Conservation (phyloP, 2,797 vertebrate species). For the Clarias fuscus region DNA sequence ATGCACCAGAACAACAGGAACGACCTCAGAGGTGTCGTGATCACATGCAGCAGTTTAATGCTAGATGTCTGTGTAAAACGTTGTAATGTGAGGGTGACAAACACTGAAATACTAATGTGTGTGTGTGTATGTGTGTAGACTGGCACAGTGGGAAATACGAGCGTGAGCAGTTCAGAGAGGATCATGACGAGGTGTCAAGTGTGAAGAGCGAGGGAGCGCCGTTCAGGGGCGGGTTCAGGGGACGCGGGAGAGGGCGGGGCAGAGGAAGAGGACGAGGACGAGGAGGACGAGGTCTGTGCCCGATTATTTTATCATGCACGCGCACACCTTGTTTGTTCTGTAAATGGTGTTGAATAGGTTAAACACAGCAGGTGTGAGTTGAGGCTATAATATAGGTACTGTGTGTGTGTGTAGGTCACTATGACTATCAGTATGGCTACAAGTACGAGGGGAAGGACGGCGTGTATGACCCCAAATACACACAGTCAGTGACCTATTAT, state of each 20-base stretch:
- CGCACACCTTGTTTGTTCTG: background rate
- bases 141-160: slow-evolving; percentile 95
- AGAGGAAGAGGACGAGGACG: slow-evolving; percentile 84
- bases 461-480: slow-evolving; percentile 83
- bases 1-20: slow-evolving; percentile 83
- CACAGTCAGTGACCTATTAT: slow-evolving; percentile 93
- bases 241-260: slow-evolving; percentile 87
- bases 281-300: slow-evolving; percentile 36
- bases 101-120: background rate
- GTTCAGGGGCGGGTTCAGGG: slow-evolving; percentile 89
- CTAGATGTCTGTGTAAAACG: background rate
- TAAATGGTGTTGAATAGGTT: background rate
- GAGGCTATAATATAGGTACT: background rate
- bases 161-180: slow-evolving; percentile 85
- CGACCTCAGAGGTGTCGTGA: slow-evolving; percentile 85
- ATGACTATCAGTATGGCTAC: slow-evolving; percentile 91
- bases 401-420: slow-evolving; percentile 78
- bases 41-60: background rate
- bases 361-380: background rate
- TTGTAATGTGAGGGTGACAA: background rate
- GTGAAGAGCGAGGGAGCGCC: slow-evolving; percentile 96
- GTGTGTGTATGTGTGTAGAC: slow-evolving; percentile 71
- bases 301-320: background rate
- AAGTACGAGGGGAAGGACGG: slow-evolving; percentile 87
- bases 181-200: slow-evolving; percentile 94